These are phyloP conservation scores for Polypedilum pembai DNA, from an alignment of 1,140 invertebrate species.

Conservation along the genomic window DNA sequence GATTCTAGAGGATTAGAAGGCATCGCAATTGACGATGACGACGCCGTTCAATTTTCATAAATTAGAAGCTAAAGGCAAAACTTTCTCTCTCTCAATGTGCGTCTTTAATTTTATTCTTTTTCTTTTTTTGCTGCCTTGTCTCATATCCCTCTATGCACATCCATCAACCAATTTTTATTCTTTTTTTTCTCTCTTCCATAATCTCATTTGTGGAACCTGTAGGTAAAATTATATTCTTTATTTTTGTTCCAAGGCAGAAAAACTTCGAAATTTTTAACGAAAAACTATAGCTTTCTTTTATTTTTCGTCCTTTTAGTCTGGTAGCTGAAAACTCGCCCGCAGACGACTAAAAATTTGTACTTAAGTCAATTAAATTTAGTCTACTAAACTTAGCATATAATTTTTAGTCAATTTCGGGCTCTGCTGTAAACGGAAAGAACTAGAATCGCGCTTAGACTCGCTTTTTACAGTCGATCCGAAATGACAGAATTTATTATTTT, in stretches of 20 bases:
- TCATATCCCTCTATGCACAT: neutral
- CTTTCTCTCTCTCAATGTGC: neutral
- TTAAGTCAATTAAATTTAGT: too few relatives aligned
- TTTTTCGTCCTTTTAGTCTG: too few relatives aligned
- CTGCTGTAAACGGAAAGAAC: too few relatives aligned
- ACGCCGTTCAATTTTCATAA: constrained; percentile 25
- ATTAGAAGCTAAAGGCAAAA: constrained; percentile 27
- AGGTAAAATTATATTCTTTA: neutral
- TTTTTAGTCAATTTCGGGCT: too few relatives aligned
- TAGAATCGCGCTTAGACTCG: too few relatives aligned
- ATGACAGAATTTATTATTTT: too few relatives aligned
- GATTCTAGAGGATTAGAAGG: constrained; percentile 16
- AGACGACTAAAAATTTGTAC: too few relatives aligned
- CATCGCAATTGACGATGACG: constrained; percentile 23
- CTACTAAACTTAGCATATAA: too few relatives aligned
- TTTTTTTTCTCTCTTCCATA: neutral
- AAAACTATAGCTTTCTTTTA: too few relatives aligned
- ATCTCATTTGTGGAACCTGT: constrained; percentile 25
- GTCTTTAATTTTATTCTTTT: neutral
- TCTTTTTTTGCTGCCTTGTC: neutral
- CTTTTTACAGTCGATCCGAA: too few relatives aligned
- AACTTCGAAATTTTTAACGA: too few relatives aligned
- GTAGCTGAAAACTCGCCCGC: too few relatives aligned
- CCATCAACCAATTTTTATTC: constrained; percentile 8
- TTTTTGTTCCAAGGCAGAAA: neutral